Base-by-base conservation (phyloP, 2,113 vertebrate species). In the Aspiorhynchus laticeps region DNA sequence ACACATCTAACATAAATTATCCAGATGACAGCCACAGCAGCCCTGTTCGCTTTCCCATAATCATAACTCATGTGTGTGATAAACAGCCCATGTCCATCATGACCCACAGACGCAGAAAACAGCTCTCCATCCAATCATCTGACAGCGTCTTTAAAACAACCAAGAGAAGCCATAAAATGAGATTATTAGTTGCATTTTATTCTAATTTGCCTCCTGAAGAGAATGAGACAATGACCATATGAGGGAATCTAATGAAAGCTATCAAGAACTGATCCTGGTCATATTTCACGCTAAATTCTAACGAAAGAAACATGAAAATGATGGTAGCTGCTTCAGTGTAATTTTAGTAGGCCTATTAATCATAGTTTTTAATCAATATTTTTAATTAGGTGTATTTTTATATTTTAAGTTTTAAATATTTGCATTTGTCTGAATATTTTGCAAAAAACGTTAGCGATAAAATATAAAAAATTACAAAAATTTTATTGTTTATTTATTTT, bases 1-100 rank as follows among this genome's bases (percentile, higher is more conserved):
- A 89, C 87, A 73, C 73, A 53, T 91, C 81, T 88, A 87, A 83
- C 88, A 91, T 83, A 92, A 90, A 92, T 94, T 92, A 92, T 86
- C 81, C 87, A 41, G 87, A 91, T 90, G 90, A 93, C 90, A 93
- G 75, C 82, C 80, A 87, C 88, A 90, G 81, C 61, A 78, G 84
- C 86, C 46, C 43, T 74, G 65, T 56, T 48, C 59, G 38, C 86
- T 90, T 93, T 91, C 87, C 93, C 91, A 94, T 90, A 87, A 81
- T 88, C 80, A 28, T 91, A 91, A 92, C 87, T 90, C 48, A 84
- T 81, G 15, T 63, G 59, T 81, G 59, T 6, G 14, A 81, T 53
- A 15, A 56, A 61, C 59, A 80, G 33, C 5, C 19, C 3, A 6
- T 15, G 33, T 36, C 53, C 51, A n/a, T 21, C 51, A 7, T 5